A percentile compares a stretch with the other conserved stretches of the same genome.
These are phyloP conservation scores for Drosophila buzzatii DNA, from an alignment of 2,888 invertebrate genomes.

Conservation along the genomic window DNA sequence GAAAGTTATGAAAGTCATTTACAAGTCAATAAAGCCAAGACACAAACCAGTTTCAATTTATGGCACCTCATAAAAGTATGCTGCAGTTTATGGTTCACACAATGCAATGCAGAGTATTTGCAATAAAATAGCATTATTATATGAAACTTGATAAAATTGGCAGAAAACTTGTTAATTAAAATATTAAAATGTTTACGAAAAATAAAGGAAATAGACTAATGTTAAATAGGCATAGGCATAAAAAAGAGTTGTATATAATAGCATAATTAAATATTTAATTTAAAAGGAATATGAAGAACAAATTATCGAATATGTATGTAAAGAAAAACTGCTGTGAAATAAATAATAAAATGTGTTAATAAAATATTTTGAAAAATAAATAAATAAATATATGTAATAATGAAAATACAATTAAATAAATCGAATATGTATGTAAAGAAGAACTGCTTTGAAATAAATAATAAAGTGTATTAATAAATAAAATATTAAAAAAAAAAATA, in stretches of 20 bases:
- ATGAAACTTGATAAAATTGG: no score
- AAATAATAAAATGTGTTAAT: background rate
- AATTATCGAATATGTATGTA: no score
- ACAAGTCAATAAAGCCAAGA: constrained; percentile 3
- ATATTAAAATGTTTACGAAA: no score
- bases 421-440: background rate
- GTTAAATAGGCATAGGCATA: no score
- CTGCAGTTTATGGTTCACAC: constrained; percentile 28
- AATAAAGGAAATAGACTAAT: no score
- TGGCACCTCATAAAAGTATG: constrained; percentile 67
- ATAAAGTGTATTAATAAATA: background rate
- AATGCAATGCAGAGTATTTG: background rate
- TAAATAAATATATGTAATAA: no score
- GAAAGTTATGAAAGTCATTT: background rate
- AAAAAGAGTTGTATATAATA: no score
- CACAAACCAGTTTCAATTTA: constrained; percentile 43
- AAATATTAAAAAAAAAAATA: background rate
- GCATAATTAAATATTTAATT: no score
- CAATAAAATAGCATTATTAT: background rate
- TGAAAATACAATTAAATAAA: background rate
- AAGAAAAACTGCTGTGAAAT: no score
- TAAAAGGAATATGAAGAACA: no score
- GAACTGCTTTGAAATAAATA: no score
- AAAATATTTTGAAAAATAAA: background rate
- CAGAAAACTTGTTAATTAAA: no score